Conservation (phyloP, 2,888 invertebrate species). For the Eupsilia transversa region DNA sequence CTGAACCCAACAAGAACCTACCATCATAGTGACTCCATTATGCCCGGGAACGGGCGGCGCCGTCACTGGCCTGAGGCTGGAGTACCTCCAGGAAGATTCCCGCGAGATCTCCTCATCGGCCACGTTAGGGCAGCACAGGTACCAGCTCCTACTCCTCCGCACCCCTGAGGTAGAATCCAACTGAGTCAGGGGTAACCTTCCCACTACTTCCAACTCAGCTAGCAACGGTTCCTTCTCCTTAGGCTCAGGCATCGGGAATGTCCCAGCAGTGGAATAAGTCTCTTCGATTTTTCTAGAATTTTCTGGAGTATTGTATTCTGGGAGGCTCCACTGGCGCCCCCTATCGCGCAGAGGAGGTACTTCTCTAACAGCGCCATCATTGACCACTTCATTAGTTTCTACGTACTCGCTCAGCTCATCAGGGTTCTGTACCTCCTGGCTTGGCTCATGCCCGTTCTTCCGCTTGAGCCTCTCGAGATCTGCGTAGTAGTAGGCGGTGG, state of each 20-base stretch:
- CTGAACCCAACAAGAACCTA: slow-evolving; percentile 60
- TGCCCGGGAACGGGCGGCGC: slow-evolving; percentile 82
- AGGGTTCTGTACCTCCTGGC: slow-evolving; percentile 74
- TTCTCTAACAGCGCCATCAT: slow-evolving; percentile 81
- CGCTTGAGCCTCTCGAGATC: slow-evolving; percentile 90
- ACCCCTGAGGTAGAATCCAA: slow-evolving; percentile 82
- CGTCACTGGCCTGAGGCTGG: slow-evolving; percentile 85
- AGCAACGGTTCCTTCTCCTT: slow-evolving; percentile 86
- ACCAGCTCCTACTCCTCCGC: slow-evolving; percentile 91
- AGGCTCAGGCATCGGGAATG: slow-evolving; percentile 87
- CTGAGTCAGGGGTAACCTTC: slow-evolving; percentile 82
- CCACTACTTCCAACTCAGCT: slow-evolving; percentile 85
- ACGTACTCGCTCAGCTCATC: slow-evolving; percentile 88
- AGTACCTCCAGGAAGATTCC: slow-evolving; percentile 86
- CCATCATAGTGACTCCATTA: slow-evolving; percentile 75
- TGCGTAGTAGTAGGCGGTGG: slow-evolving; percentile 91
- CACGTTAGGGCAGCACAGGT: slow-evolving; percentile 90
- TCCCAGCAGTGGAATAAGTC: slow-evolving; percentile 88
- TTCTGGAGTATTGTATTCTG: slow-evolving; percentile 81
- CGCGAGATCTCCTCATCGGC: slow-evolving; percentile 85
- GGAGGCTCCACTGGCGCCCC: slow-evolving; percentile 77
- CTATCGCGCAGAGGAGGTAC: slow-evolving; percentile 82
- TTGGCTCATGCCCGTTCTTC: slow-evolving; percentile 69
- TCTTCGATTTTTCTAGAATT: slow-evolving; percentile 78
- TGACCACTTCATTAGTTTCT: slow-evolving; percentile 80